Evolutionary conservation across 2,113 vertebrate species (phyloP).

Genomic region (Tricholaema leucomelas): DNA sequence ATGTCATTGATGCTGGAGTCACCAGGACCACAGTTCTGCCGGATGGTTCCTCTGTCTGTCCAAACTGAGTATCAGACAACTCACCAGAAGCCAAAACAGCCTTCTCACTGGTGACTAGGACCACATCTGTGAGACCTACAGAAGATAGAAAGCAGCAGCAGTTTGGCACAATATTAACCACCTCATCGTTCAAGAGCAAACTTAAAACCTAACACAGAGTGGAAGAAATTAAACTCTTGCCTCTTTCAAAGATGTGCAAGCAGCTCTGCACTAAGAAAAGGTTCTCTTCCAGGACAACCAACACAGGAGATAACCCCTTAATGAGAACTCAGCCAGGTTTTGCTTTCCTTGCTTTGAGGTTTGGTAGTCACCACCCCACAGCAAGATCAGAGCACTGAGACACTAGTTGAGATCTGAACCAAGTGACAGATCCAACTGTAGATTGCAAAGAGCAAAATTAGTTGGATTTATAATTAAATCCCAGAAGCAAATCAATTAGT

Average conservation of each 20-base stretch:
- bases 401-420: neutral
- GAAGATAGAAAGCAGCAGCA: neutral
- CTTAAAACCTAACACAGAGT: neutral
- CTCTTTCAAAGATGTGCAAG: neutral
- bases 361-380: neutral
- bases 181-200: neutral
- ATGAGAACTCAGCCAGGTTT: neutral
- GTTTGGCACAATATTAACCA: neutral
- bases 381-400: neutral
- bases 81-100: neutral
- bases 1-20: neutral
- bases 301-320: neutral
- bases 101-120: conserved; percentile 20
- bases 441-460: neutral
- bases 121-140: neutral
- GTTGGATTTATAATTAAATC: neutral
- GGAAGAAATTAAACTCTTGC: neutral
- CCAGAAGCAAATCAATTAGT: conserved; percentile 27
- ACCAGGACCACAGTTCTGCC: conserved; percentile 5
- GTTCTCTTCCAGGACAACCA: neutral
- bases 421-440: neutral
- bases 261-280: neutral
- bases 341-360: neutral
- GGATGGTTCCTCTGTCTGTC: conserved; percentile 31
- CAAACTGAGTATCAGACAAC: conserved; percentile 20